Conservation (phyloP, 2,797 vertebrate genomes). For the Pseudochirops cupreus region DNA sequence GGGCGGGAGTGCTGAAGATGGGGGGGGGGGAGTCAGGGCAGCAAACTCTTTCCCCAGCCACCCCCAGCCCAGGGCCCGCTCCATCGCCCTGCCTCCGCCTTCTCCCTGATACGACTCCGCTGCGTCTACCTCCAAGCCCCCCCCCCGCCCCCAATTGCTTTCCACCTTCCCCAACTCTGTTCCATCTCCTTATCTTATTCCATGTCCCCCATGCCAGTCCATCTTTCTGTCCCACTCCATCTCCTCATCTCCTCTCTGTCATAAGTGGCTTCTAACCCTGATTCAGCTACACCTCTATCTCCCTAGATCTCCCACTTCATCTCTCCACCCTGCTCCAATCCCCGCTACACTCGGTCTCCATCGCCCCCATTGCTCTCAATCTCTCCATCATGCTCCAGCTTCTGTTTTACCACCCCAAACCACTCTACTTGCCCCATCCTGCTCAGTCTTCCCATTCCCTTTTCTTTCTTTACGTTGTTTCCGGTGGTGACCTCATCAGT, state of each 20-base stretch:
- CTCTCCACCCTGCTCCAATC: neutral
- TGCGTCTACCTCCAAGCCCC: neutral
- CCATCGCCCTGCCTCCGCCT: neutral
- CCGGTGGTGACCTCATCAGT: neutral
- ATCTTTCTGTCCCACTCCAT: neutral
- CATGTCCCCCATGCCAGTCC: neutral
- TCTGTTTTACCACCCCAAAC: neutral
- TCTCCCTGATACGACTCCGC: neutral
- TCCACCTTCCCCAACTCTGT: neutral
- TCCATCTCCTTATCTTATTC: neutral
- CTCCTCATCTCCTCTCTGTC: neutral
- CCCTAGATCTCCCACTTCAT: neutral
- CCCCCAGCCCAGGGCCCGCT: neutral
- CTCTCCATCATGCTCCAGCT: neutral
- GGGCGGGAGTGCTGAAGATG: conserved; percentile 42
- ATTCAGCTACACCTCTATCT: neutral
- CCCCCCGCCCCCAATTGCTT: neutral
- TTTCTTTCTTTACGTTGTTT: neutral
- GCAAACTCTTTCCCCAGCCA: neutral
- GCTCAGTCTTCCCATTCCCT: neutral
- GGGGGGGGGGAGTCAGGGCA: neutral
- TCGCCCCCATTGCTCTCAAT: neutral
- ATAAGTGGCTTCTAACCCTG: neutral
- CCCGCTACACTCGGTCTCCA: neutral
- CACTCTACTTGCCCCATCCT: neutral